Evolutionary conservation across 2,888 invertebrate species (phyloP), one percentile per base, ranked within the genome.

Genomic region (Belgica antarctica): DNA sequence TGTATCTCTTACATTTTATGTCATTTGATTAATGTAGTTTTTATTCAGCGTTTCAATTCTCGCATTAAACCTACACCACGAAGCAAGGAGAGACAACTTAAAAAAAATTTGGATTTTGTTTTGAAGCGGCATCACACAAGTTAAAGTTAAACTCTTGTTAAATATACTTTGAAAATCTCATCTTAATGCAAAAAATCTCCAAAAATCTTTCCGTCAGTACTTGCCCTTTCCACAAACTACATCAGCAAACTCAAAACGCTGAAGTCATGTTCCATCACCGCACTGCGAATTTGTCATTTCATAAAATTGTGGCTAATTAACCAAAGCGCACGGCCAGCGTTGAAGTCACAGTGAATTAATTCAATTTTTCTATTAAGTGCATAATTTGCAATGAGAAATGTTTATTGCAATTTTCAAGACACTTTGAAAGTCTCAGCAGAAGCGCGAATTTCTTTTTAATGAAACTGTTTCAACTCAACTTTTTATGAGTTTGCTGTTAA

Each of bases 211-310:
- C 34, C 34, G 12, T 31, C 34, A 31, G 34, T 31, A 8, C 7
- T 31, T 31, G 34, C 7, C n/a, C n/a, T n/a, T n/a, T n/a, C n/a
- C n/a, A n/a, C n/a, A n/a, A n/a, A n/a, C n/a, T n/a, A n/a, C n/a
- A n/a, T n/a, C n/a, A n/a, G n/a, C n/a, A n/a, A n/a, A n/a, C n/a
- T n/a, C n/a, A 31, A n/a, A 15, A 46, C 8, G 46, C 7, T 46
- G 46, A n/a, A 34, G 46, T 4, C 4, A 17, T 57, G 57, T 52
- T 52, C 52, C 52, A 52, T 52, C 24, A n/a, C 12, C 8, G 8
- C 4, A 15, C 25, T n/a, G 59, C 4, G 59, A 59, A 59, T 59
- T 59, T 59, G 59, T 59, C 59, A 59, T 59, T 59, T 59, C 59
- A 27, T 24, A 59, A 59, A 59, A 59, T 59, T 59, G 59, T 27